Base-by-base conservation (phyloP, 2,888 invertebrate species). In the Callyntrura guangdongensis region DNA sequence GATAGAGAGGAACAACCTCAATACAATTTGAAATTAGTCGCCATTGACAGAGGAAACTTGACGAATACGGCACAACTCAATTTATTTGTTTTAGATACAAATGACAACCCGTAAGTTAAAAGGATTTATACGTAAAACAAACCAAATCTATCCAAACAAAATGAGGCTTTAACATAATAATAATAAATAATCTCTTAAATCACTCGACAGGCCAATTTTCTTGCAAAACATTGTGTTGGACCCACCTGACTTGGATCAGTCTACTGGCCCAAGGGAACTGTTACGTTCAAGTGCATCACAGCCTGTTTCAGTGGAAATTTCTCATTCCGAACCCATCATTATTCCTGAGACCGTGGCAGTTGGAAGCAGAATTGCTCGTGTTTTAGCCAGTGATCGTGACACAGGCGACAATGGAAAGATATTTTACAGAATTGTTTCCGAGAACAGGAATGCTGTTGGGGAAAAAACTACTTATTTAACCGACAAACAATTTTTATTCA, bases 11-110 rank as follows among this genome's bases (percentile, higher is more conserved):
- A 96, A 91, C 97, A 96, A 93, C 96, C 96, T 92, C 94, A 96
- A 0, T 98, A 97, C 94, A 95, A 96, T 90, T 95, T 98, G 14
- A 96, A 96, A 94, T 95, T 98, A 61, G 96, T 97, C 0, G 98
- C 98, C 3, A 96, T 96, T 93, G 98, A 98, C 91, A 94, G 93
- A 92, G 95, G 97, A 8, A 97, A 97, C 67, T 95, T 98, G 12
- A 96, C 96, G 77, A 97, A 97, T 0, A 97, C 97, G 94, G 97
- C 97, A 0, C 96, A 96, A 94, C 94, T 98, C 9, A 96, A 96
- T 0, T 96, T 98, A 69, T 95, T 95, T 0, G 95, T 98, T 27
- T 96, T 96, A 4, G 98, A 98, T 94, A 97, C 97, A 94, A 98
- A 98, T 94, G 98, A 98, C 94, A 98, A 98, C 94, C 94, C 82